Conservation (phyloP, 2,113 vertebrate genomes). For the Neogale vison region DNA sequence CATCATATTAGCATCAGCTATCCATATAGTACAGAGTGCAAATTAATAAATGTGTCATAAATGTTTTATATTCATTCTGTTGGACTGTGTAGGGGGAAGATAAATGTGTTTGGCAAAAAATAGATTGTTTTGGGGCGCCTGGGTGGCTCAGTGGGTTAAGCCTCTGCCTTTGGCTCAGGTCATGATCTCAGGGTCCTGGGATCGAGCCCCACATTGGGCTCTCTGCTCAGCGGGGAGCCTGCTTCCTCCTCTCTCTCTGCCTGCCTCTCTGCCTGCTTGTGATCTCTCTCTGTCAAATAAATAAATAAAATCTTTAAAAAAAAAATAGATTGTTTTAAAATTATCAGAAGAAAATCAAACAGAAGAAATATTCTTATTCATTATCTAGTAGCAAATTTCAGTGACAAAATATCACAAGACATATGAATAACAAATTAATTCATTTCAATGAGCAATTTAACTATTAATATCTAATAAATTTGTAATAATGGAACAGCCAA, state of each 20-base stretch:
- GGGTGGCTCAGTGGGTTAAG: too few relatives aligned
- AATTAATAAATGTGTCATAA: constrained; percentile 25
- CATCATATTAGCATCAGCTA: constrained; percentile 3
- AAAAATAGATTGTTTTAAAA: not conserved
- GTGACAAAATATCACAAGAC: not conserved
- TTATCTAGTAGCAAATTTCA: not conserved
- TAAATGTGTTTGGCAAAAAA: not conserved
- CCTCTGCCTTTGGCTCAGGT: too few relatives aligned
- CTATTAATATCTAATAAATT: not conserved
- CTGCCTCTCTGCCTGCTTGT: too few relatives aligned
- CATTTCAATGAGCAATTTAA: not conserved
- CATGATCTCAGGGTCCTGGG: too few relatives aligned
- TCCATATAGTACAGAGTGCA: not conserved
- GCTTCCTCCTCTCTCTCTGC: too few relatives aligned
- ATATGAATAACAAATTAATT: not conserved
- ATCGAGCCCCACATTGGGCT: too few relatives aligned
- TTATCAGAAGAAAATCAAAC: not conserved
- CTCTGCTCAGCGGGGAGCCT: too few relatives aligned
- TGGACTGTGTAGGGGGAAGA: not conserved
- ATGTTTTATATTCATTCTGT: not conserved
- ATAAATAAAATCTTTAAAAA: too few relatives aligned
- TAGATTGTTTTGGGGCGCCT: not conserved
- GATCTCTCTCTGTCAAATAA: too few relatives aligned
- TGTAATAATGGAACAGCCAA: not conserved
- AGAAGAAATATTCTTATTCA: not conserved